These are phyloP conservation scores for Muscidifurax raptorellus DNA, from an alignment of 1,140 invertebrate species.

Conservation along the genomic window DNA sequence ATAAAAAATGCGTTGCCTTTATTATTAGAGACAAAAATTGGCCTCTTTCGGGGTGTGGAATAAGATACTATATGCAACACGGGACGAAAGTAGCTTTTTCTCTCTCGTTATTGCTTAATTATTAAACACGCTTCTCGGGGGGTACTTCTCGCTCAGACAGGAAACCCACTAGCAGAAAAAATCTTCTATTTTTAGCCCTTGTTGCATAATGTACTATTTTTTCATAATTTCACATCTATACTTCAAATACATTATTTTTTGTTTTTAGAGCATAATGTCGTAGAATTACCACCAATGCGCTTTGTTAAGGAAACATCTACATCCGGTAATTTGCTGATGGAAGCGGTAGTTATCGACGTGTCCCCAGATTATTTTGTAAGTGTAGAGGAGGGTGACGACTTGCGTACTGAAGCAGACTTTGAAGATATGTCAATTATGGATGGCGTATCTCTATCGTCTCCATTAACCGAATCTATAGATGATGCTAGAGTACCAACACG, in stretches of 20 bases:
- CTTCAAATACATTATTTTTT: conserved; percentile 33
- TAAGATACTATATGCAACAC: no score
- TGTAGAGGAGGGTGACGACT: conserved; percentile 87
- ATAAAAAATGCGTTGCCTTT: no score
- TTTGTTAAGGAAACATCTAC: conserved; percentile 92
- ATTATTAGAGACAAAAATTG: no score
- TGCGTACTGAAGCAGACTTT: conserved; percentile 88
- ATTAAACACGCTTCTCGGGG: no score
- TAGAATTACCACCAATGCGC: conserved; percentile 90
- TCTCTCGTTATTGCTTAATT: no score
- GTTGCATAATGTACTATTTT: no score
- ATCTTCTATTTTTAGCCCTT: no score
- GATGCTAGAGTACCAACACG: conserved; percentile 59
- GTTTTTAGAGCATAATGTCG: conserved; percentile 84
- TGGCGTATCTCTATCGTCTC: conserved; percentile 73
- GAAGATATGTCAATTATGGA: conserved; percentile 88
- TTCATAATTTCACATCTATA: conserved; percentile 15
- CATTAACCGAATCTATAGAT: conserved; percentile 56
- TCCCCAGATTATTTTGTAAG: conserved; percentile 86
- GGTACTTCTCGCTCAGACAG: no score
- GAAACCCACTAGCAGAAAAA: no score
- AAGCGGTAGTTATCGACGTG: conserved; percentile 94
- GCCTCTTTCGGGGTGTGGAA: no score
- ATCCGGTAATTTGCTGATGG: conserved; percentile 90
- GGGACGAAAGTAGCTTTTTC: no score